Conservation (phyloP, 1,140 invertebrate species). For the Aphaenogaster ashmeadi region DNA sequence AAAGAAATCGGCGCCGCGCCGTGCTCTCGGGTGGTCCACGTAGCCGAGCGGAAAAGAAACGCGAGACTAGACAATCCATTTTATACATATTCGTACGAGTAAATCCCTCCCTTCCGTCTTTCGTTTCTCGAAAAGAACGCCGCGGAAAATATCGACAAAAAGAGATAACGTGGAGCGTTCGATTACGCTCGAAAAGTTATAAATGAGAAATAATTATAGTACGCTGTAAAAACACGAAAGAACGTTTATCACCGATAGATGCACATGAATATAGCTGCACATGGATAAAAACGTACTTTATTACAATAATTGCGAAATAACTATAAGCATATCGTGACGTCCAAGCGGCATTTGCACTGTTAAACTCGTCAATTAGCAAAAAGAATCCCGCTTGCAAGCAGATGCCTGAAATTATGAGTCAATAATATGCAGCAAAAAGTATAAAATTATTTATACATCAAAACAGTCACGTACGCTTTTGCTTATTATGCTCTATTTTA, state of each 20-base stretch:
- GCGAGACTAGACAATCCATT: conserved; percentile 41
- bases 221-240: background rate
- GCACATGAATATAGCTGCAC: background rate
- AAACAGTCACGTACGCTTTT: background rate
- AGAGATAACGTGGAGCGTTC: background rate
- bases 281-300: conserved; percentile 4
- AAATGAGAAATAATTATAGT: background rate
- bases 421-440: background rate
- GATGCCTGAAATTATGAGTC: background rate
- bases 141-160: background rate
- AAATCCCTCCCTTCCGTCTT: background rate
- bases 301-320: conserved; percentile 32
- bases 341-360: background rate
- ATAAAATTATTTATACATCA: background rate
- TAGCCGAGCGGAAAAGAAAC: conserved; percentile 15
- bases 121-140: background rate
- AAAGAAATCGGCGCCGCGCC: conserved; percentile 69
- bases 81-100: background rate
- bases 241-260: background rate
- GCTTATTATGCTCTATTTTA: background rate
- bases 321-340: background rate
- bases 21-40: conserved; percentile 79
- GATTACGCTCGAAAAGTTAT: background rate
- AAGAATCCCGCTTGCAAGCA: background rate
- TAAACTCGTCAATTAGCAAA: background rate